Evolutionary conservation across 2,797 vertebrate species (phyloP), one percentile per base, ranked within the genome.

Genomic region (Clarias pachynema): DNA sequence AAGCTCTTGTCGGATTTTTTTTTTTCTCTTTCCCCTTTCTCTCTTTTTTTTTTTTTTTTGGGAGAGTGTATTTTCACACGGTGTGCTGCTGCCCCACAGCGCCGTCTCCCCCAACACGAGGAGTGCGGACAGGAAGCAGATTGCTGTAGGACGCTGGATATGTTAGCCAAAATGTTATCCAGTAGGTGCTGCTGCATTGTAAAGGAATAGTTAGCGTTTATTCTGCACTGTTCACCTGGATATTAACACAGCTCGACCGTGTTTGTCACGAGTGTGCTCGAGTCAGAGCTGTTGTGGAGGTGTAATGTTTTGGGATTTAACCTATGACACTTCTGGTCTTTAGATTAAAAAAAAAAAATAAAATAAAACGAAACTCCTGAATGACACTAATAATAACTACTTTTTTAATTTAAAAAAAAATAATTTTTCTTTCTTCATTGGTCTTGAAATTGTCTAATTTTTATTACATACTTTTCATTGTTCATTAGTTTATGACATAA

Each of bases 41-140:
- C 5, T 44, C 0, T 53, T 6, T 53, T 16, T 18, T 15, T 26
- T 44, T 1, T 53, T 6, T 53, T 16, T 18, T 15, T 26, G 24
- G 1, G 24, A 7, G 40, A 7, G 40, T 74, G 40, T 26, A 3
- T 74, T 53, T 74, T 74, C 72, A 18, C 72, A 74, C 44, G 14
- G 72, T 53, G 44, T 74, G 72, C 26, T 74, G 72, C 72, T 74
- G 72, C 44, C 72, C 72, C 72, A 74, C 26, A 74, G 72, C 72
- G 72, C 72, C 14, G 14, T 74, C 24, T 53, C n/a, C 72, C 34
- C 40, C 72, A 74, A 26, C 70, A 5, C 37, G 12, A 26, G 24
- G 5, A 26, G 14, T 73, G n/a, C 49, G 2, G 5, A 26, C 44
- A 16, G 44, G 72, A 53, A 74, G 44, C 15, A 26, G 44, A 53